Conservation (phyloP, 2,113 vertebrate genomes). For the Pyxicephalus adspersus region DNA sequence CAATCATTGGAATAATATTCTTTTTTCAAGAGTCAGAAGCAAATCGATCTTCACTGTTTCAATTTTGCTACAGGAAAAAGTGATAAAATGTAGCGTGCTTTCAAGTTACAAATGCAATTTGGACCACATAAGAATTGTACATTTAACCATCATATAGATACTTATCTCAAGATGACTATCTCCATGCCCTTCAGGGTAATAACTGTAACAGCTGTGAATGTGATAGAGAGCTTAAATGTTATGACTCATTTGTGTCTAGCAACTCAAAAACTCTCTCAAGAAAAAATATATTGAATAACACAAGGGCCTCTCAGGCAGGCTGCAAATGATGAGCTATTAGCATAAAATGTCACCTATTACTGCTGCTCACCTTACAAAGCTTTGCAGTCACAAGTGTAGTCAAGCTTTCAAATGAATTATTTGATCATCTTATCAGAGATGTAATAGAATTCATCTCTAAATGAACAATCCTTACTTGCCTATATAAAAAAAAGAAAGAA, state of each 20-base stretch:
- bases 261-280: constrained; percentile 63
- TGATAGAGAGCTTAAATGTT: constrained; percentile 66
- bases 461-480: constrained; percentile 44
- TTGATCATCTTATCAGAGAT: constrained; percentile 56
- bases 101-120: constrained; percentile 68
- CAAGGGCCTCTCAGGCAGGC: constrained; percentile 60
- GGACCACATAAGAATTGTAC: constrained; percentile 68
- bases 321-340: constrained; percentile 67
- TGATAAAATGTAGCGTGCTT: constrained; percentile 66
- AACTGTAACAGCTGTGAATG: constrained; percentile 65
- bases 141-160: constrained; percentile 60
- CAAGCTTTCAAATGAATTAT: constrained; percentile 63
- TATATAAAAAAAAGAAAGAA: constrained; percentile 48
- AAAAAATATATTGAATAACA: constrained; percentile 59
- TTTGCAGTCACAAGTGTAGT: constrained; percentile 62
- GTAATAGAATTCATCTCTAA: constrained; percentile 61
- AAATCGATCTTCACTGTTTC: constrained; percentile 66
- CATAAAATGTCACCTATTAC: constrained; percentile 68
- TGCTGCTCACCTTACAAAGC: constrained; percentile 64
- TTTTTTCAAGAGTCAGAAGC: constrained; percentile 60
- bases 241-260: constrained; percentile 67
- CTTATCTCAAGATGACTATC: constrained; percentile 66
- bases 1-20: constrained; percentile 63
- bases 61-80: constrained; percentile 59
- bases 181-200: constrained; percentile 67